These are phyloP conservation scores for Caenorhabditis sp. DNA, from an alignment of 2,888 invertebrate species.

Conservation along the genomic window DNA sequence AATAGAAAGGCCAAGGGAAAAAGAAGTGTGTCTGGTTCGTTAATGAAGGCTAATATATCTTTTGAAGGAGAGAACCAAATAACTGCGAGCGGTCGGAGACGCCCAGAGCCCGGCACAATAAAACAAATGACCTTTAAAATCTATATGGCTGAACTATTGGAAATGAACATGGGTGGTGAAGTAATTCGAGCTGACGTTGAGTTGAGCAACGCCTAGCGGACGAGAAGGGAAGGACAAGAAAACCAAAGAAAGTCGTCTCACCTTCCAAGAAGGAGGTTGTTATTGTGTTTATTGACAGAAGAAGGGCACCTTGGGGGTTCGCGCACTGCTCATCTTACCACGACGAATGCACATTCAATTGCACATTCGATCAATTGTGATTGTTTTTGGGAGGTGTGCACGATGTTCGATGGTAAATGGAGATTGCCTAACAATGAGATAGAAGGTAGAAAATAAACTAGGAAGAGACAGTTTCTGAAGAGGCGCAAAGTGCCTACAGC, in stretches of 20 bases:
- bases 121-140: slow-evolving; percentile 54
- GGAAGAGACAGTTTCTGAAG: slow-evolving; percentile 12
- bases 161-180: slow-evolving; percentile 18
- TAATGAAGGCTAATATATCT: slow-evolving; percentile 62
- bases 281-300: slow-evolving; percentile 62
- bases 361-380: slow-evolving; percentile 54
- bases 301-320: slow-evolving; percentile 52
- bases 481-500: slow-evolving; percentile 29
- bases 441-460: slow-evolving; percentile 3
- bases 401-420: slow-evolving; percentile 27
- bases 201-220: slow-evolving; percentile 35
- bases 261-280: slow-evolving; percentile 49
- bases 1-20: neutral
- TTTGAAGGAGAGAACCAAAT: slow-evolving; percentile 7
- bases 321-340: slow-evolving; percentile 63
- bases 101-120: slow-evolving; percentile 25
- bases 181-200: slow-evolving; percentile 57
- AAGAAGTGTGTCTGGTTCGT: slow-evolving; percentile 17
- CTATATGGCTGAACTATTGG: slow-evolving; percentile 42
- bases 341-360: slow-evolving; percentile 49
- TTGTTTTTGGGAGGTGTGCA: slow-evolving; percentile 55
- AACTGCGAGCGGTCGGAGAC: slow-evolving; percentile 3
- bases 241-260: slow-evolving; percentile 11
- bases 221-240: neutral
- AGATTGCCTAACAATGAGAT: slow-evolving; percentile 42